Evolutionary conservation across 2,888 invertebrate species (phyloP).

Genomic region (Panzeria rudis): DNA sequence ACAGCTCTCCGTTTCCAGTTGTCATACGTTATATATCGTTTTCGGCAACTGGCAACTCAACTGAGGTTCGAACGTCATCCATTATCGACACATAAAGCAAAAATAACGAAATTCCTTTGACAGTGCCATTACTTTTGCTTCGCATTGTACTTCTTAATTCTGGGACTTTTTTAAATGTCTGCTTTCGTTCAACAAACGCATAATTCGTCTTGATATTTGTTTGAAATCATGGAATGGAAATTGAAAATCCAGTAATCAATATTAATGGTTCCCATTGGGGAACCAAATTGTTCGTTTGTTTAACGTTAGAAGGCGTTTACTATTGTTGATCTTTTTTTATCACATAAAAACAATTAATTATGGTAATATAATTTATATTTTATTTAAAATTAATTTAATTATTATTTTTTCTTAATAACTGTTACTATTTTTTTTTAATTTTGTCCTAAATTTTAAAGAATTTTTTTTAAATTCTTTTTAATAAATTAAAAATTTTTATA

Average conservation of each 20-base stretch:
- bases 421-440: conserved; percentile 16
- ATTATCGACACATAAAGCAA: no score
- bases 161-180: not conserved
- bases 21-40: no score
- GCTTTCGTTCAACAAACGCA: conserved; percentile 5
- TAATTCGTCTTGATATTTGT: not conserved
- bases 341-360: not conserved
- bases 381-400: conserved; percentile 25
- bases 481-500: conserved; percentile 1
- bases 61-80: no score
- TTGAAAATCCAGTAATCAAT: no score
- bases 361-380: conserved; percentile 13
- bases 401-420: conserved; percentile 24
- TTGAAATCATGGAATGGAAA: not conserved
- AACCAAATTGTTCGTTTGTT: conserved; percentile 5
- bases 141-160: not conserved
- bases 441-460: conserved; percentile 15
- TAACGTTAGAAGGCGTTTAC: not conserved
- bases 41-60: no score
- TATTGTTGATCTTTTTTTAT: not conserved
- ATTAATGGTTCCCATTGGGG: no score
- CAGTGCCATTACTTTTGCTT: not conserved
- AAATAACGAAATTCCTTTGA: no score
- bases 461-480: not conserved
- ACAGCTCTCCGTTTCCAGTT: no score